Evolutionary conservation across 2,113 vertebrate species (phyloP).

Genomic region (Crotalus tigris): DNA sequence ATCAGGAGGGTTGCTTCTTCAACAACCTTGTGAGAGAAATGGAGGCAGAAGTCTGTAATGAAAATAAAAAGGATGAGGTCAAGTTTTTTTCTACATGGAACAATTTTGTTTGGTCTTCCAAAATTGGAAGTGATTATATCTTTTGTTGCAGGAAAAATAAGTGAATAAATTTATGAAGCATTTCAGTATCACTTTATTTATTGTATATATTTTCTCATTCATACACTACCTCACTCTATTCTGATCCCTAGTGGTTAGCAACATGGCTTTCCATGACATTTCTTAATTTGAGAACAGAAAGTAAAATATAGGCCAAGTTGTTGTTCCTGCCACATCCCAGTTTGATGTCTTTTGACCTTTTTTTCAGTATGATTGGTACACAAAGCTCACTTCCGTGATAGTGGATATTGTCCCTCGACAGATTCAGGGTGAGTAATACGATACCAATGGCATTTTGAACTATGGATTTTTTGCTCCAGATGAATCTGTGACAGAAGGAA

Average conservation of each 20-base stretch:
- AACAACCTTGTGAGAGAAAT: not conserved
- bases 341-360: conserved; percentile 21
- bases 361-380: conserved; percentile 90
- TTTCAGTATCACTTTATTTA: not conserved
- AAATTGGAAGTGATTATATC: not conserved
- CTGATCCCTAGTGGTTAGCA: not conserved
- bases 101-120: not conserved
- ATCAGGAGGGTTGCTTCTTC: not conserved
- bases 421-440: conserved; percentile 68
- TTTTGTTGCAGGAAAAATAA: not conserved
- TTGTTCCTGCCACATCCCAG: not conserved
- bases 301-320: not conserved
- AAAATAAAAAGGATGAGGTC: not conserved
- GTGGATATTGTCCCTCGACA: conserved; percentile 80
- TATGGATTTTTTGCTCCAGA: not conserved
- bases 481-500: not conserved
- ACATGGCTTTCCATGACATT: not conserved
- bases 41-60: not conserved
- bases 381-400: conserved; percentile 81
- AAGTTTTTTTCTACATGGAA: not conserved
- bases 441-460: not conserved
- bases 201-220: not conserved
- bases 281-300: not conserved
- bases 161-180: not conserved
- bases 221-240: not conserved